Base-by-base conservation (phyloP, 2,797 vertebrate genomes). In the Lacerta agilis region DNA sequence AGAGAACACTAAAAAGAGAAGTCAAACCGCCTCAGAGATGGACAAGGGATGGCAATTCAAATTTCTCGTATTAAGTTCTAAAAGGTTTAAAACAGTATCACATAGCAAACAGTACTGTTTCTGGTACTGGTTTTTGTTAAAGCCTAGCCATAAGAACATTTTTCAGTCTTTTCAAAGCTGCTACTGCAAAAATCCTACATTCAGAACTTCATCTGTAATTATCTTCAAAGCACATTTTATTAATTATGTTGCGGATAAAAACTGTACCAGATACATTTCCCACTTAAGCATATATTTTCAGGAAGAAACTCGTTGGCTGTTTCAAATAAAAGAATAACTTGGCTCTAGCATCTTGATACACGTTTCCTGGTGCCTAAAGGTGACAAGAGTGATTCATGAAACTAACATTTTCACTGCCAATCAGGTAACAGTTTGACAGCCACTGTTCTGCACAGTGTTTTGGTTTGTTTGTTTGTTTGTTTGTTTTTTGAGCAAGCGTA, bases 341-440 rank as follows among this genome's bases (percentile, higher is more conserved):
- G 67, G 17, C 49, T 45, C 45, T 45, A 79, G 69, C 20, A 71
- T 71, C 33, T 8, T 86, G 20, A 67, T 86, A 27, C 10, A 72
- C 1, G 25, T 43, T 69, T 69, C 36, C 29, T 61, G 49, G 18
- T 73, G 27, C 15, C 29, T 76, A 38, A 10, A 75, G 10, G 36
- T 79, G 38, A 27, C 76, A 80, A 73, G 86, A 86, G 73, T 1
- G 0, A 76, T 85, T 79, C 86, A 67, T 83, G 61, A 23, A 86
- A 92, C 79, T 69, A 45, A 27, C 13, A 45, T 82, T 89, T n/a
- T 82, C 67, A 67, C 33, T 91, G 27, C 82, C 73, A 90, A 86
- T 7, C 80, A 90, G 84, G 79, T 81, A 82, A 83, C 15, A 33
- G 17, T 79, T 9, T 43, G 55, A 73, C 45, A 78, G 64, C 27